Evolutionary conservation across 1,140 invertebrate genomes (phyloP), one percentile per base, ranked within the genome.

Genomic region (Halotydeus destructor): DNA sequence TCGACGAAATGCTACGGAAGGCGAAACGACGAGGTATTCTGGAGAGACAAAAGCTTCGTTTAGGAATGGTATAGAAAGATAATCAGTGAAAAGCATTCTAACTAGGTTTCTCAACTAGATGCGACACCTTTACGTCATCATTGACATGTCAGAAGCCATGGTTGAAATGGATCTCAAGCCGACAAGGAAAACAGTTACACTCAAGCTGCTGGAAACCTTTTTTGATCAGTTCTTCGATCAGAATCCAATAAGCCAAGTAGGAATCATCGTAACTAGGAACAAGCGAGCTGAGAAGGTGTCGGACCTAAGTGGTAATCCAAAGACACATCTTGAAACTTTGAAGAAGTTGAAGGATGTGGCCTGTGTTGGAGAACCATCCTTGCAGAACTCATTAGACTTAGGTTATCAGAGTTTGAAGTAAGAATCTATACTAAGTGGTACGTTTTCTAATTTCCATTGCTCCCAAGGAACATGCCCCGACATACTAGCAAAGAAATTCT

Each of bases 151-250:
- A 0, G 75, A 82, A 54, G 71, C 81, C 21, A 97, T 98, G 89
- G 69, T 69, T 18, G 78, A 78, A 53, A 84, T 88, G 55, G 89
- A 97, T 66, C 64, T 97, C 12, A 93, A 91, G 61, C 91, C 91
- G 21, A 88, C 80, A n/a, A 62, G 89, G 48, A 72, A 93, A 47
- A 52, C 82, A 1, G 86, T 84, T 53, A 76, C 82, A 12, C 54
- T 86, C 3, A 93, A 91, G 46, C 41, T 54, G 21, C 56, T 96
- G 38, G 82, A 94, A 64, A 72, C 74, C 48, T 98, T 96, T 60
- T 74, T 97, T 41, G 80, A 89, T 50, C 86, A 94, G 62, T 97
- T 82, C 58, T 93, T 97, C 62, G 88, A 97, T 61, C 84, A 94
- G 63, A 98, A 97, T 65, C 93, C 93, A 28, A 86, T 98, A 37